Base-by-base conservation (phyloP, 2,888 invertebrate genomes). In the Choristoneura rosaceana region DNA sequence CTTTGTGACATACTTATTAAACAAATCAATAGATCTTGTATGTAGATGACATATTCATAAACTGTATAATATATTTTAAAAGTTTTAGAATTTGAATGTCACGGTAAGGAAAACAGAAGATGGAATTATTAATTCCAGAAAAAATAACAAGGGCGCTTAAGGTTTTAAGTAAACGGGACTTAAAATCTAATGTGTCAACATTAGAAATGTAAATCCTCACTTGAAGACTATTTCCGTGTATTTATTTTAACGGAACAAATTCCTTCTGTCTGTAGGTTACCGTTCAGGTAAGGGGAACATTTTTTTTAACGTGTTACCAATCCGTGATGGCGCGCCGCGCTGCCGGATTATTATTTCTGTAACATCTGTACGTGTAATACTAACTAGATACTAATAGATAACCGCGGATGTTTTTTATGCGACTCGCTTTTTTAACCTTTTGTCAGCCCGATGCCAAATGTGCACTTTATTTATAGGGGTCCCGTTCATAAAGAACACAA, bases 311-410 rank as follows among this genome's bases (percentile, higher is more conserved):
- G 77, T 77, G 71, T 76, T 74, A 78, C 79, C 79, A 78, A 78
- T 79, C 75, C 82, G 81, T 82, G 81, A 64, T 78, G 69, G 74
- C 15, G 77, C 75, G 80, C 76, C 74, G 74, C 74, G 69, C 77
- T 62, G 76, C 79, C 82, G 88, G 91, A 92, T 94, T 93, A 93
- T 91, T 90, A 90, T 90, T 89, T 87, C 81, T 82, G 88, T 89
- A 91, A 91, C 93, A 93, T 93, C 92, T 93, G 93, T 91, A 90
- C 86, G 79, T 84, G 87, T 87, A 89, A 88, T 88, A 88, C 89
- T 90, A 93, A 93, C 92, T 92, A 92, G 94, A 94, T 92, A 93
- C 92, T 91, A 92, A 93, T 93, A 93, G 93, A 92, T 92, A 92
- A 92, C 92, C 91, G 86, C 93, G 90, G 92, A 89, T 93, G 93